phyloP scores from a whole-genome alignment of 2,888 invertebrate genomes.

The Limnephilus rhombicus region DNA sequence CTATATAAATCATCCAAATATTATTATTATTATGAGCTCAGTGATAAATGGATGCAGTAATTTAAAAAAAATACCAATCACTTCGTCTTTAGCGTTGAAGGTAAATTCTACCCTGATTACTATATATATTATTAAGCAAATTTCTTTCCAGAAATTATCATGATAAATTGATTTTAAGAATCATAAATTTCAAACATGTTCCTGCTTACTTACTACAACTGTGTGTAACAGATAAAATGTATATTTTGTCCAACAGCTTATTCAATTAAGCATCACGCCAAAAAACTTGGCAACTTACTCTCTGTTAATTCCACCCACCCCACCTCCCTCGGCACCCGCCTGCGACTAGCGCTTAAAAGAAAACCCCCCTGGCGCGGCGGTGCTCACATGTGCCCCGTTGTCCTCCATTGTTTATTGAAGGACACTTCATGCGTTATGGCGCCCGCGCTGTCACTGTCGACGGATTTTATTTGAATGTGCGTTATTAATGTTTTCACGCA shows the following conservation, averaged over 20 bases:
- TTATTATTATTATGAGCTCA: too few species aligned
- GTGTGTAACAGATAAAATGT: not conserved
- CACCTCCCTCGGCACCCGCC: not conserved
- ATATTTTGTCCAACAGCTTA: constrained; percentile 1
- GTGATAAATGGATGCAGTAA: too few species aligned
- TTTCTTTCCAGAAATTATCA: too few species aligned
- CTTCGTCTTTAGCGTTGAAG: too few species aligned
- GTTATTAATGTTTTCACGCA: constrained; percentile 38
- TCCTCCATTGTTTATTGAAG: constrained; percentile 58
- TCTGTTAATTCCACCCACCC: constrained; percentile 43
- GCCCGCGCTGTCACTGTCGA: constrained; percentile 12
- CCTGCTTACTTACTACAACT: not conserved
- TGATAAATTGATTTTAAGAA: not conserved
- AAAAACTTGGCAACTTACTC: constrained; percentile 52
- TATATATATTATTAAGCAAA: too few species aligned
- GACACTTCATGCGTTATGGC: constrained; percentile 49
- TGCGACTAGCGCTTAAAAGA: constrained; percentile 15
- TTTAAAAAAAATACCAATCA: too few species aligned
- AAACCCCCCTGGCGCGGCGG: constrained; percentile 35
- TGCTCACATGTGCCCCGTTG: constrained; percentile 52
- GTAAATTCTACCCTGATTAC: too few species aligned
- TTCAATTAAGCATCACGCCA: constrained; percentile 33
- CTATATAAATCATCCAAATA: too few species aligned
- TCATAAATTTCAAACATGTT: not conserved
- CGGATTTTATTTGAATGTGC: not conserved